Conservation (phyloP, 1,140 invertebrate species). For the Bombus confusus region DNA sequence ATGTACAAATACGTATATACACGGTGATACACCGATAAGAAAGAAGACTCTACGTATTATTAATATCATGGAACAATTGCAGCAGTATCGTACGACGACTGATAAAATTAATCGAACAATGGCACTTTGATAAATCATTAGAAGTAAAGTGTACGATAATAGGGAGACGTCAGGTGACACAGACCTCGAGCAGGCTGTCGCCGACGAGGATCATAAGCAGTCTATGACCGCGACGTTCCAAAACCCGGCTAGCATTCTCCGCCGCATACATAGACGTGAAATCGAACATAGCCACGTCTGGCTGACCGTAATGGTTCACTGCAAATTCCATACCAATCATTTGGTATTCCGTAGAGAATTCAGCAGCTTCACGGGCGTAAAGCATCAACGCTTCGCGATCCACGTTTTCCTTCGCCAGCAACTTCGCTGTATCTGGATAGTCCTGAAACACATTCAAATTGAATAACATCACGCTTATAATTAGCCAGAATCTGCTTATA, state of each 20-base stretch:
- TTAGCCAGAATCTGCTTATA: background rate
- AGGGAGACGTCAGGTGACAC: slow-evolving; percentile 2
- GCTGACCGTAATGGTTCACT: slow-evolving; percentile 98
- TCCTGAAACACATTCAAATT: slow-evolving; percentile 85
- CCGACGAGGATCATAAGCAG: slow-evolving; percentile 96
- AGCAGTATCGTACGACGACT: background rate
- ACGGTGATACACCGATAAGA: too few relatives aligned
- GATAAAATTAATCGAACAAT: background rate
- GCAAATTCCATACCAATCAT: slow-evolving; percentile 97
- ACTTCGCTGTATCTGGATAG: slow-evolving; percentile 92
- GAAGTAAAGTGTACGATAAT: background rate
- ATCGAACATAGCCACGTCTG: slow-evolving; percentile 99
- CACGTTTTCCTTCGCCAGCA: slow-evolving; percentile 95
- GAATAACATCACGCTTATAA: background rate
- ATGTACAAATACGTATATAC: too few relatives aligned
- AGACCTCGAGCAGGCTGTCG: slow-evolving; percentile 97
- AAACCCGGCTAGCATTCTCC: slow-evolving; percentile 94
- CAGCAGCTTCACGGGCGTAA: slow-evolving; percentile 98
- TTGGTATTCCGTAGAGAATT: slow-evolving; percentile 96
- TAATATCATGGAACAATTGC: background rate
- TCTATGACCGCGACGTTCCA: slow-evolving; percentile 90
- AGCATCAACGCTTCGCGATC: slow-evolving; percentile 93
- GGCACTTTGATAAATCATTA: background rate
- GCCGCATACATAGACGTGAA: slow-evolving; percentile 99
- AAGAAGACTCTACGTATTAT: too few relatives aligned